These are phyloP conservation scores for Spilarctia lutea DNA, from an alignment of 2,888 invertebrate genomes.

Conservation along the genomic window DNA sequence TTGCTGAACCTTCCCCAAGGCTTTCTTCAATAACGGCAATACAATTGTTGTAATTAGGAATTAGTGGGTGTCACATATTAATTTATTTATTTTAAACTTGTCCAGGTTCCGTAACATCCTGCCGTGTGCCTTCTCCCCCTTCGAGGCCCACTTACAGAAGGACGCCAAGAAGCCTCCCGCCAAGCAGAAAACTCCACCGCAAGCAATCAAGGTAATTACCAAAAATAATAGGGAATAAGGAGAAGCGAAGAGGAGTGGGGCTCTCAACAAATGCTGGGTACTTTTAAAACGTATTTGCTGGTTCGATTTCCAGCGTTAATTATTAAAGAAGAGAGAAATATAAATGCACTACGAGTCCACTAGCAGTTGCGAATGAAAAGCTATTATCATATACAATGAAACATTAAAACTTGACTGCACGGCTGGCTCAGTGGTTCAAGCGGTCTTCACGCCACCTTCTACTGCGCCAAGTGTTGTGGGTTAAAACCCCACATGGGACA, in stretches of 20 bases:
- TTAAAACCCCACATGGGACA: too few relatives aligned
- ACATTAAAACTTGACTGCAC: too few relatives aligned
- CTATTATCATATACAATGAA: too few relatives aligned
- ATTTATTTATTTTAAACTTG: neutral
- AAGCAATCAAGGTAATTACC: constrained; percentile 68
- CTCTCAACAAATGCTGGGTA: neutral
- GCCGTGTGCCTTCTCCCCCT: constrained; percentile 74
- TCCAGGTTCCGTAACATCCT: constrained; percentile 64
- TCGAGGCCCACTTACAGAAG: constrained; percentile 48
- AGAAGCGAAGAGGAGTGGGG: too few relatives aligned
- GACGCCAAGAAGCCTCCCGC: constrained; percentile 51
- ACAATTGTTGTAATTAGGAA: neutral
- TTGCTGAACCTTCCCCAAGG: too few relatives aligned
- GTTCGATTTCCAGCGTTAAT: constrained; percentile 16
- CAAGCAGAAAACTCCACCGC: constrained; percentile 65
- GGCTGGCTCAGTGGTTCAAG: too few relatives aligned
- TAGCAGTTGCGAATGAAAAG: neutral
- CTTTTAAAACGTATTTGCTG: constrained; percentile 7
- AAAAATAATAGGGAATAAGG: neutral
- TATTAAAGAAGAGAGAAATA: neutral
- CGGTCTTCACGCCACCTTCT: too few relatives aligned
- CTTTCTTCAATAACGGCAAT: neutral
- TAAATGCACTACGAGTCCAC: too few relatives aligned
- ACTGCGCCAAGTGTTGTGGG: too few relatives aligned
- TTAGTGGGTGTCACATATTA: neutral